phyloP scores from a whole-genome alignment of 2,113 vertebrate species.

The Triplophysa tibetana region DNA sequence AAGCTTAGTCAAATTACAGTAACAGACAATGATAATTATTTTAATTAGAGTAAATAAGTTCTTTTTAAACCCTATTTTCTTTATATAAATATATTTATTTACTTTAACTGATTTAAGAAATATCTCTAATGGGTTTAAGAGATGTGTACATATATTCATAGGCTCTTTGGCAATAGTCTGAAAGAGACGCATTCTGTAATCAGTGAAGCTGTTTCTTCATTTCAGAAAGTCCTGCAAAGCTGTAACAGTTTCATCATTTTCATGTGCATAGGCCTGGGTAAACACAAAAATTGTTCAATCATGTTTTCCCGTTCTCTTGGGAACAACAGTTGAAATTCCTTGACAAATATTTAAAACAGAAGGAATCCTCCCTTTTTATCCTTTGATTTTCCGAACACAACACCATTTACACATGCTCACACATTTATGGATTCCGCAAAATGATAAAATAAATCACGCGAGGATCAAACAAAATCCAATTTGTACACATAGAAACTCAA shows the following conservation, averaged over 20 bases:
- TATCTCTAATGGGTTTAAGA: not conserved
- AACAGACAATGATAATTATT: not conserved
- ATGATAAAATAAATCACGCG: not conserved
- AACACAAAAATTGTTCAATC: not conserved
- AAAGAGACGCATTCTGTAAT: not conserved
- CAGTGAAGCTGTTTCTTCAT: not conserved
- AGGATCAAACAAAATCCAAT: not conserved
- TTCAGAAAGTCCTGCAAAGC: not conserved
- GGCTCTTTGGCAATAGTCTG: not conserved
- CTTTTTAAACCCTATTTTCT: not conserved
- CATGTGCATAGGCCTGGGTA: constrained; percentile 23
- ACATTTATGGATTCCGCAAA: not conserved
- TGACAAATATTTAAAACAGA: not conserved
- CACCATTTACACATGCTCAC: not conserved
- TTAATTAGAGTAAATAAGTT: not conserved
- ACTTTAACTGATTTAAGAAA: not conserved
- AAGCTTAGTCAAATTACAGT: not conserved
- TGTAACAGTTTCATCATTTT: constrained; percentile 31
- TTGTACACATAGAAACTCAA: not conserved
- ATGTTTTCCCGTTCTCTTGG: not conserved
- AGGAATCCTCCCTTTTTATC: not conserved
- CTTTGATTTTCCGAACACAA: constrained; percentile 10
- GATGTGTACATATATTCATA: not conserved
- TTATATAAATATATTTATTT: not conserved
- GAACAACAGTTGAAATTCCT: not conserved